A percentile compares a stretch with the other conserved stretches of the same genome.
phyloP scores from a whole-genome alignment of 2,797 vertebrate genomes.

The Xerus rutilus region DNA sequence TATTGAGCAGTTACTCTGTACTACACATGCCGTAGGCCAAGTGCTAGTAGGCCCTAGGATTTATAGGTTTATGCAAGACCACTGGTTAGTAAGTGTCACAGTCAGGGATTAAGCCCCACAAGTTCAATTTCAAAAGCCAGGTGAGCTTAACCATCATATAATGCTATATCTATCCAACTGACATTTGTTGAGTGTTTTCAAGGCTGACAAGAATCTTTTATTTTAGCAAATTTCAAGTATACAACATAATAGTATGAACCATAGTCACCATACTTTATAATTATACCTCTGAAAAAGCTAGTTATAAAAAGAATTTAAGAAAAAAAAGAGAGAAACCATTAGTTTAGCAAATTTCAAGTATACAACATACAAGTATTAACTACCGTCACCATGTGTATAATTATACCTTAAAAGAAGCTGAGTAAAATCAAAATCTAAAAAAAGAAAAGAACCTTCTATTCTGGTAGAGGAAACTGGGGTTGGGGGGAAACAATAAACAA shows the following conservation, averaged over 20 bases:
- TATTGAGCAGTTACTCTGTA: background rate
- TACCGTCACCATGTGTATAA: background rate
- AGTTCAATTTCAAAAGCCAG: background rate
- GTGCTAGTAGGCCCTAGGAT: background rate
- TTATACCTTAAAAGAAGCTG: background rate
- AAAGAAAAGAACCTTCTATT: background rate
- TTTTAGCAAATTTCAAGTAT: conserved; percentile 34
- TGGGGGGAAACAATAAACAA: background rate
- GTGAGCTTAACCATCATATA: background rate
- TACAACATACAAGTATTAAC: background rate
- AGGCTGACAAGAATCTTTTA: background rate
- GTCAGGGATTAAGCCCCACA: background rate
- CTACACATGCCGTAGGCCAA: background rate
- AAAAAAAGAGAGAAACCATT: background rate
- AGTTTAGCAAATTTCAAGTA: background rate
- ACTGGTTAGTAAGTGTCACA: background rate
- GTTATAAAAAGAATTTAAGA: background rate
- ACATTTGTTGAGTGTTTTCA: background rate
- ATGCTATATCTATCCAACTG: background rate
- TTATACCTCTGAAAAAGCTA: background rate
- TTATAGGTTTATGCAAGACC: background rate
- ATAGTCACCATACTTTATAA: background rate
- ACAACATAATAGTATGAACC: background rate
- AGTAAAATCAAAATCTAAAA: background rate
- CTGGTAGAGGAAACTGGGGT: background rate